A percentile compares a stretch with the other conserved stretches of the same genome.
Evolutionary conservation across 2,113 vertebrate species (phyloP).

Genomic region (Donacobius atricapilla): DNA sequence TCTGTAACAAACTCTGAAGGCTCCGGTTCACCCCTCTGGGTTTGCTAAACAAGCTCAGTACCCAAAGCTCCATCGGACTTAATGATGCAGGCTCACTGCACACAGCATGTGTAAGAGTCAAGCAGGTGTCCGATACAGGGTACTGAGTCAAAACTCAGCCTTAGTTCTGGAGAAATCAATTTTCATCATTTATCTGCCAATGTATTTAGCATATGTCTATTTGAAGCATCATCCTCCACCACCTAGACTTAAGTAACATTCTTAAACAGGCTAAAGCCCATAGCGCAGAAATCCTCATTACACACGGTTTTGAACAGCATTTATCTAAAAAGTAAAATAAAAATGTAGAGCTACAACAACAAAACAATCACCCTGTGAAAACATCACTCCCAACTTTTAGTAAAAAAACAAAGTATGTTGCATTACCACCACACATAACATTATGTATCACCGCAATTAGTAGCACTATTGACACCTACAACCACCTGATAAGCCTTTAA

Average conservation of each 20-base stretch:
- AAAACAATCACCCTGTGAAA: neutral
- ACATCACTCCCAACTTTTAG: neutral
- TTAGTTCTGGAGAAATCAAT: neutral
- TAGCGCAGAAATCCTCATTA: neutral
- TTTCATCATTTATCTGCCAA: neutral
- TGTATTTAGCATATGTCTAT: neutral
- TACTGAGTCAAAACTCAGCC: neutral
- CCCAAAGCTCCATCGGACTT: neutral
- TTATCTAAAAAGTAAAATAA: neutral
- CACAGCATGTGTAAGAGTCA: neutral
- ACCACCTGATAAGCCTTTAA: neutral
- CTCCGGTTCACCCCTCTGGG: rapidly evolving
- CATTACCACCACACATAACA: neutral
- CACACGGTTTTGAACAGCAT: neutral
- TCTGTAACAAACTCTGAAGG: neutral
- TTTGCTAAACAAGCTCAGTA: neutral
- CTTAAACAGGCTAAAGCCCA: neutral
- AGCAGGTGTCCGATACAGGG: neutral
- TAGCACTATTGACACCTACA: neutral
- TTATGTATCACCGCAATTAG: neutral
- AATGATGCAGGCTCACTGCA: neutral
- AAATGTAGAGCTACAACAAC: neutral
- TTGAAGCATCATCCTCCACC: neutral
- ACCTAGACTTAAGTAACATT: neutral
- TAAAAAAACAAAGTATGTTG: neutral